Evolutionary conservation across 2,113 vertebrate genomes (phyloP), one percentile per base, ranked within the genome.

Genomic region (Triplophysa dalaica): DNA sequence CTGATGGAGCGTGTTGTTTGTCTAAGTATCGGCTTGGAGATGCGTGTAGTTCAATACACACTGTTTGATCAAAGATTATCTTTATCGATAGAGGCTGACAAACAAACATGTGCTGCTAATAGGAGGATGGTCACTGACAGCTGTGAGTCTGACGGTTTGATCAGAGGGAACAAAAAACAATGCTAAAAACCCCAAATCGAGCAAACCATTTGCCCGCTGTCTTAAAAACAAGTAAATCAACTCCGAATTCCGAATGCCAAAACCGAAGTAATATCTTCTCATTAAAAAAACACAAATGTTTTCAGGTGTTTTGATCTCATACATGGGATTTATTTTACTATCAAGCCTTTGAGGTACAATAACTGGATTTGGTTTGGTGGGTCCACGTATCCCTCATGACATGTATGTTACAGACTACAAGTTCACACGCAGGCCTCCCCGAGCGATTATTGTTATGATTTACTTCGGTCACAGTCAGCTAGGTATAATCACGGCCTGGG

Each of bases 61-160:
- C 73, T 91, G 88, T 93, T 92, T 90, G 91, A 88, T 88, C 67
- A 79, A 79, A 85, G 90, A 91, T 89, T 83, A 81, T 62, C 78
- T 87, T 85, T 89, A 90, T 93, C 84, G 75, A 91, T 91, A 50
- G 85, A 83, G 61, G 83, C 84, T 86, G 86, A 85, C 87, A 90
- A 88, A 91, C 87, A 88, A 88, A 90, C 87, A 85, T 56, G 77
- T 54, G 24, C 62, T 12, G 83, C 81, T 90, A 91, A 92, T 92
- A 80, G 87, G 73, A 61, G 86, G 85, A 87, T 88, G 86, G 88
- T 90, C 63, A 6, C 45, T 68, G 75, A 69, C 82, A 62, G 70
- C 67, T 66, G 62, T 58, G 45, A 29, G 4, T 21, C 60, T 58
- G 33, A 21, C 33, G 7, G 16, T 74, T 60, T 74, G 2, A 38